Percentiles rank a stretch among this genome's conserved stretches.
phyloP scores from a whole-genome alignment of 2,113 vertebrate species.

The Porphyrio hochstetteri region DNA sequence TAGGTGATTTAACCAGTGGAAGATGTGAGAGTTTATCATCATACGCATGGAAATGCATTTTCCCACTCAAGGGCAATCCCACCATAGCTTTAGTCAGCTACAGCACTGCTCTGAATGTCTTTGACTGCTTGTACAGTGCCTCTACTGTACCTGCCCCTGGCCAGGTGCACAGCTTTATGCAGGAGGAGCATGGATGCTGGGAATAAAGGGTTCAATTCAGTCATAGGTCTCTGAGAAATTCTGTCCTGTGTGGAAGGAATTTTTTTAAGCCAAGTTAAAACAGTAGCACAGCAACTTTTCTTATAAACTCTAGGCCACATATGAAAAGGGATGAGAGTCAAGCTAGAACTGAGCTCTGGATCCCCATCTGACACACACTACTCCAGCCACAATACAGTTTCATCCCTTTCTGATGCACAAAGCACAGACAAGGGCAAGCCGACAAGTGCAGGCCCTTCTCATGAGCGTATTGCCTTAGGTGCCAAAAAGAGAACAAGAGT shows the following conservation, averaged over 20 bases:
- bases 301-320: not conserved
- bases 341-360: not conserved
- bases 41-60: not conserved
- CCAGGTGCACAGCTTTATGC: not conserved
- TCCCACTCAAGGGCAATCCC: not conserved
- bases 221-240: not conserved
- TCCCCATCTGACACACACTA: not conserved
- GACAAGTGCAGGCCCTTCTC: not conserved
- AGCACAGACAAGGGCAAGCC: not conserved
- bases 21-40: not conserved
- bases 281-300: not conserved
- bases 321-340: not conserved
- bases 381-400: not conserved
- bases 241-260: not conserved
- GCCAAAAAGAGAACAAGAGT: not conserved
- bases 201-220: not conserved
- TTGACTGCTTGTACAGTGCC: not conserved
- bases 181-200: not conserved
- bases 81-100: not conserved
- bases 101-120: not conserved
- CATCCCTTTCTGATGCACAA: not conserved
- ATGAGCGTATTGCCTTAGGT: not conserved
- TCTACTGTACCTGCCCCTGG: not conserved
- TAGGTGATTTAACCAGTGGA: not conserved
- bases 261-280: not conserved